These are phyloP conservation scores for Abramis brama DNA, from an alignment of 2,113 vertebrate genomes.

Conservation along the genomic window DNA sequence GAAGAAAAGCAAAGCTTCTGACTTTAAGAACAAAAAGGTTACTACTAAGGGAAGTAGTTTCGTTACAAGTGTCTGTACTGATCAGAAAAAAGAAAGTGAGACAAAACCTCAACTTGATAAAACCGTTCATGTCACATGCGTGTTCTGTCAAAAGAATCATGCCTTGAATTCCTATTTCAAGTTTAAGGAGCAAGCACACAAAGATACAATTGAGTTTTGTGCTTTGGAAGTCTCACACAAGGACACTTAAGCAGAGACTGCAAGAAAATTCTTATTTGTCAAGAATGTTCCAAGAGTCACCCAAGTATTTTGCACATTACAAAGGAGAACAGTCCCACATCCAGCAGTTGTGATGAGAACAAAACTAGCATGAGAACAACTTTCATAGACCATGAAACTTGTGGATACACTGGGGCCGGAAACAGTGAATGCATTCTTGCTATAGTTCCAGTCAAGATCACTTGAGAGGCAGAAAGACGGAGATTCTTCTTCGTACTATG, in stretches of 20 bases:
- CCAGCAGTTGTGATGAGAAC: too few relatives aligned
- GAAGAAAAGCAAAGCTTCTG: too few relatives aligned
- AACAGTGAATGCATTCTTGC: background rate
- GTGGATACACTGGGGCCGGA: conserved; percentile 1
- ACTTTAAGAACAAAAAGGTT: too few relatives aligned
- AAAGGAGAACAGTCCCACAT: background rate
- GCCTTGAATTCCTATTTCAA: too few relatives aligned
- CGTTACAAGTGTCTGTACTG: too few relatives aligned
- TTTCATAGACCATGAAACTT: background rate
- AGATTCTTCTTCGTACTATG: background rate
- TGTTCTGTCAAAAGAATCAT: too few relatives aligned
- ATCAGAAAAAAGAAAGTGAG: too few relatives aligned
- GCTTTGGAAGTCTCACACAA: background rate
- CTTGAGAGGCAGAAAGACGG: background rate
- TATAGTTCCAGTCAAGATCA: background rate
- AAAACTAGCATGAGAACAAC: too few relatives aligned
- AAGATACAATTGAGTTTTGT: background rate
- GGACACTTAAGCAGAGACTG: background rate
- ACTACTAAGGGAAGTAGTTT: too few relatives aligned
- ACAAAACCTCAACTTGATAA: too few relatives aligned
- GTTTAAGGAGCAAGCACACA: background rate
- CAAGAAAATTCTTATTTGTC: background rate
- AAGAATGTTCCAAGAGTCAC: background rate
- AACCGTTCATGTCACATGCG: too few relatives aligned
- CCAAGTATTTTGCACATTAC: background rate